Conservation (phyloP, 2,888 invertebrate species). For the Julus scanicus region DNA sequence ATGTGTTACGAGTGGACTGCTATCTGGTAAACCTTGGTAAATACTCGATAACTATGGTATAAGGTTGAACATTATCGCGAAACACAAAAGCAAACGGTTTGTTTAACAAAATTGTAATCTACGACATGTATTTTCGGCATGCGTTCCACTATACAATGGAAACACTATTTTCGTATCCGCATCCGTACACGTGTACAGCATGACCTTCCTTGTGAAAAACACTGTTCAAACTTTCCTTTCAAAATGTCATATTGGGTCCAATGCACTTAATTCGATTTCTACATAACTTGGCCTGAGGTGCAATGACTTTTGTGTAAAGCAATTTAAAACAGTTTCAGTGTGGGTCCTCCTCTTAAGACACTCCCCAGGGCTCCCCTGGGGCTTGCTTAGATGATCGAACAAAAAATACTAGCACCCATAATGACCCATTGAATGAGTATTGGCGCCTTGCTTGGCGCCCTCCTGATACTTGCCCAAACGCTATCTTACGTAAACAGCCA, state of each 20-base stretch:
- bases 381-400: no score
- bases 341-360: no score
- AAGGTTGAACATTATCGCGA: background rate
- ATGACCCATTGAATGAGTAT: no score
- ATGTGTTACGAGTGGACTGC: background rate
- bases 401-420: no score
- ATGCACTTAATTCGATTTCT: background rate
- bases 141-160: background rate
- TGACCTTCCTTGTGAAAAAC: background rate
- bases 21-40: slow-evolving; percentile 22
- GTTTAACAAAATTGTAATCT: slow-evolving; percentile 16
- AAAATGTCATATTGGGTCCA: background rate
- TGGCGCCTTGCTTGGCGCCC: no score
- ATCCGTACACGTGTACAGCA: background rate
- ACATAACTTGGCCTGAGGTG: background rate
- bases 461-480: no score
- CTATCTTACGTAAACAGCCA: no score
- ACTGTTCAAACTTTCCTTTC: background rate
- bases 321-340: background rate
- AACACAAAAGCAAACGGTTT: background rate
- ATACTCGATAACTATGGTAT: background rate
- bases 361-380: no score
- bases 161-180: background rate
- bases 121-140: background rate
- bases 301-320: background rate